Conservation (phyloP, 2,113 vertebrate genomes). For the Elaphurus davidianus region DNA sequence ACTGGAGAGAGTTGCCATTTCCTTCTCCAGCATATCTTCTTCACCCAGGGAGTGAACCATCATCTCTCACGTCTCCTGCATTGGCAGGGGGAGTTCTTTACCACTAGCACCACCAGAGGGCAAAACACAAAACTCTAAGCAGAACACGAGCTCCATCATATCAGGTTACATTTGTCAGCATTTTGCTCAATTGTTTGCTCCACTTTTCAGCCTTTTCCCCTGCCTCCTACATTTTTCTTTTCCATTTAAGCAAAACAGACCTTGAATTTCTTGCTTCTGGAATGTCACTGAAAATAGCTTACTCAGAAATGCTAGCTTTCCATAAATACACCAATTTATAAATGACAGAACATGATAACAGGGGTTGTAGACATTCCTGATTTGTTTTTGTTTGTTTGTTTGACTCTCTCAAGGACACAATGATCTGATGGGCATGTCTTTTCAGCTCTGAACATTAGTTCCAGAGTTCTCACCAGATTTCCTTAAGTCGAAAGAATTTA, state of each 20-base stretch:
- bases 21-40: neutral
- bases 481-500: neutral
- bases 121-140: neutral
- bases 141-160: neutral
- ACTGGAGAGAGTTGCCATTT: neutral
- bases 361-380: conserved; percentile 19
- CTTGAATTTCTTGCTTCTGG: conserved; percentile 55
- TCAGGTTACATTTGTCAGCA: neutral
- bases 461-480: neutral
- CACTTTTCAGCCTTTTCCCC: neutral
- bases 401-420: neutral
- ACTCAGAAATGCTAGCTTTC: conserved; percentile 53
- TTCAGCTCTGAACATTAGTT: neutral
- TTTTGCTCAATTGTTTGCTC: neutral
- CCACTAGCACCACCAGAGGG: neutral
- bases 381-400: conserved; percentile 35
- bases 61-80: neutral
- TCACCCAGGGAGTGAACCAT: neutral
- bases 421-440: neutral
- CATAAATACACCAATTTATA: conserved; percentile 51
- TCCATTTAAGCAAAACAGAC: conserved; percentile 64
- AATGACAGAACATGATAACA: neutral
- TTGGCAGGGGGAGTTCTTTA: neutral
- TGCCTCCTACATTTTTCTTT: conserved; percentile 46
- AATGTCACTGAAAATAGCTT: conserved; percentile 58